Conservation (phyloP, 2,797 vertebrate species). For the Amblyopsis hoosieri region DNA sequence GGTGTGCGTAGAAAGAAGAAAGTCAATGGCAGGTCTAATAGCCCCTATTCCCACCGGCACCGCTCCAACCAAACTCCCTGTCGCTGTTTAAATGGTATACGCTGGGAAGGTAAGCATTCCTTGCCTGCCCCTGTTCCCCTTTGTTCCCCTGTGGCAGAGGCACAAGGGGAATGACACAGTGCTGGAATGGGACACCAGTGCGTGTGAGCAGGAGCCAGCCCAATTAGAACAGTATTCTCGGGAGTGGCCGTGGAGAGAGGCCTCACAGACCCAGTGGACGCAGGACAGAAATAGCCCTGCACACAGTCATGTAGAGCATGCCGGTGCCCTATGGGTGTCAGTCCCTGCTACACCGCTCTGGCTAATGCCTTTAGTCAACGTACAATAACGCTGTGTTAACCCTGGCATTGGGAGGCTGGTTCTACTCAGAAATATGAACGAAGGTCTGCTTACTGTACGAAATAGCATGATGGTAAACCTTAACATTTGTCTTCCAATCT, state of each 20-base stretch:
- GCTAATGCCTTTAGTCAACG: slow-evolving; percentile 29
- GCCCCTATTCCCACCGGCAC: slow-evolving; percentile 21
- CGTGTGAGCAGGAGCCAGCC: slow-evolving; percentile 57
- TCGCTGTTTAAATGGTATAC: slow-evolving; percentile 13
- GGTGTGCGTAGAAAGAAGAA: slow-evolving; percentile 5
- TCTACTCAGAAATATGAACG: too few species aligned
- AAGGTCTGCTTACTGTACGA: too few species aligned
- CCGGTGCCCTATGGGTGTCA: slow-evolving; percentile 51
- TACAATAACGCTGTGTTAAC: too few species aligned
- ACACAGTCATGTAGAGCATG: slow-evolving; percentile 54
- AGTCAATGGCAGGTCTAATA: slow-evolving; percentile 8
- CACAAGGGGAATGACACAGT: slow-evolving; percentile 11
- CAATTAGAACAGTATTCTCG: slow-evolving; percentile 74
- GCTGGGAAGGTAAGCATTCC: not conserved
- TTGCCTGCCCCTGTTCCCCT: slow-evolving; percentile 23
- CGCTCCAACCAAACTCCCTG: slow-evolving; percentile 25
- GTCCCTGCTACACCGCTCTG: slow-evolving; percentile 33
- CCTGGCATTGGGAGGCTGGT: too few species aligned
- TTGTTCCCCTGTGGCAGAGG: slow-evolving; percentile 32
- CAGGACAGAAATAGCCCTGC: slow-evolving; percentile 72
- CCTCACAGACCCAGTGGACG: slow-evolving; percentile 43
- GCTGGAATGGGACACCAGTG: slow-evolving; percentile 48
- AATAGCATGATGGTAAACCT: too few species aligned
- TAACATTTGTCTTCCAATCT: too few species aligned
- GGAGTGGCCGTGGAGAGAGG: slow-evolving; percentile 52